Evolutionary conservation across 2,113 vertebrate species (phyloP), one percentile per base, ranked within the genome.

Genomic region (Rhinolophus sinicus): DNA sequence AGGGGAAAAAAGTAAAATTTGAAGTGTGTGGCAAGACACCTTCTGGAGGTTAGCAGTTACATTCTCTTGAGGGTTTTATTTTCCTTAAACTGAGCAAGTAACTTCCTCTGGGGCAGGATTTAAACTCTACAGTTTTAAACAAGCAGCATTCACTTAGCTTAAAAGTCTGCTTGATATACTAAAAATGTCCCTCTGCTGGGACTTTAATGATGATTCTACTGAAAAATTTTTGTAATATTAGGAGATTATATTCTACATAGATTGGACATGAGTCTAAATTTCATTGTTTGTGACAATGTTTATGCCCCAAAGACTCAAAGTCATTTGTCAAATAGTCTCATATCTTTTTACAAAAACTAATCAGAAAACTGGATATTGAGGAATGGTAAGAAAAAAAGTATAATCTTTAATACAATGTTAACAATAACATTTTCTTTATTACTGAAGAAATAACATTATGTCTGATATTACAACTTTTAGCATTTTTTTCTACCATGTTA

Each of bases 121-220:
- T 95, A 95, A 76, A 91, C 94, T 72, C 52, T 22, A 84, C 6
- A 84, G 44, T 30, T 44, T 96, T 93, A 75, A 16, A 67, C 85
- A 94, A 88, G 11, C 47, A 73, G 38, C 33, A 44, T 6, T 67
- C 54, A 62, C 21, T 70, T 94, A 89, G 38, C 83, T 88, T 85
- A 78, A 78, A 12, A 4, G 52, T 78, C 82, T 76, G 19, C 15
- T 88, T 81, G 60, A 38, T 47, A 30, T 5, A 70, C 90, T 96
- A 40, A 52, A 93, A 75, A 89, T 44, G 6, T n/a, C 47, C 40
- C 16, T 92, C 22, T 72, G 38, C 30, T 35, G 56, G 5, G 30
- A 67, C 54, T 88, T 96, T 52, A 30, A 33, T 76, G 50, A 72
- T 85, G 60, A 62, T 52, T 44, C 50, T 10, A 6, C 50, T 84